Conservation (phyloP, 2,113 vertebrate genomes). For the Mohoua ochrocephala region DNA sequence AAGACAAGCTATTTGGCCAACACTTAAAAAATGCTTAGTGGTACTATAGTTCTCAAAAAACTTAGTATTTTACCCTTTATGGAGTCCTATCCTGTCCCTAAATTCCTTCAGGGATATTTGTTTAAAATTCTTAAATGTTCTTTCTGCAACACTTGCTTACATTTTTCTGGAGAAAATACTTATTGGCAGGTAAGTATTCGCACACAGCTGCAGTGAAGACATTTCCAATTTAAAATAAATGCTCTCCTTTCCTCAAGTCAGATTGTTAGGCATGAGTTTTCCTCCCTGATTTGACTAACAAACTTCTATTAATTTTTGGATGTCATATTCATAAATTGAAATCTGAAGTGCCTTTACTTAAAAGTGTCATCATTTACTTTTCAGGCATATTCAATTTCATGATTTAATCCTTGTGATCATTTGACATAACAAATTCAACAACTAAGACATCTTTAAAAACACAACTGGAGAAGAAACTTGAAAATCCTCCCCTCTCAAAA, state of each 20-base stretch:
- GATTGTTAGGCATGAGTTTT: background rate
- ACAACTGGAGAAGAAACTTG: background rate
- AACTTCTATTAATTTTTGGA: background rate
- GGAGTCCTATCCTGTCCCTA: background rate
- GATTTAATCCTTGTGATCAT: background rate
- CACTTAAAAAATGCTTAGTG: background rate
- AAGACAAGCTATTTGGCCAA: background rate
- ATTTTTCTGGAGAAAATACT: background rate
- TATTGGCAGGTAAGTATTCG: background rate
- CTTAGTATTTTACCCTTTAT: background rate
- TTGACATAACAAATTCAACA: background rate
- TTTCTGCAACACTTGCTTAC: background rate
- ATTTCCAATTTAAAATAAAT: background rate
- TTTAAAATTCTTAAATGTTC: background rate
- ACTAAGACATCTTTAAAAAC: background rate
- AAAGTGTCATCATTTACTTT: background rate
- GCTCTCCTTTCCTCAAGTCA: background rate
- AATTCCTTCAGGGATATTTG: background rate
- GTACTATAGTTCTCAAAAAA: background rate
- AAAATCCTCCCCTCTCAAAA: accelerated
- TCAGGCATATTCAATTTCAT: background rate
- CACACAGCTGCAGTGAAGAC: background rate
- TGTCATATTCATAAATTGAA: background rate
- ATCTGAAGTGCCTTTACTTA: background rate
- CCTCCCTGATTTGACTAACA: background rate